These are phyloP conservation scores for Tichodroma muraria DNA, from an alignment of 2,113 vertebrate genomes.

Conservation along the genomic window DNA sequence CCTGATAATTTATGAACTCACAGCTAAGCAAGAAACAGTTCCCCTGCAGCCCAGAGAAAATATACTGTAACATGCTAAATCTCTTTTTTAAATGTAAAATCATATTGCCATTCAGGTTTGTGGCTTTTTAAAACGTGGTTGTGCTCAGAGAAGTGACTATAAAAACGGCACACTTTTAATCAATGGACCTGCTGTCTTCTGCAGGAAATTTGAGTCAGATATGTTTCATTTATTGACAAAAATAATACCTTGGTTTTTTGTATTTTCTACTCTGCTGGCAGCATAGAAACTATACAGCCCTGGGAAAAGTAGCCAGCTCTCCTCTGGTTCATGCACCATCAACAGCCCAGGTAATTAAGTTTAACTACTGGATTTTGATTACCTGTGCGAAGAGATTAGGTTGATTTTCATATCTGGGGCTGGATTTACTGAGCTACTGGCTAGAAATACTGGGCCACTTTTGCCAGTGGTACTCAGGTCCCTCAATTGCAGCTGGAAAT, in stretches of 20 bases:
- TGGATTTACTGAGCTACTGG: neutral
- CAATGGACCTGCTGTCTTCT: conserved; percentile 48
- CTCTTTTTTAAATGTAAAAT: conserved; percentile 28
- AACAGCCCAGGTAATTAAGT: conserved; percentile 27
- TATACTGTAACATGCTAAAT: conserved; percentile 37
- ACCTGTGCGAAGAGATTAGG: neutral
- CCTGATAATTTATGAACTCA: conserved; percentile 46
- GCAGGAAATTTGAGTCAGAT: conserved; percentile 49
- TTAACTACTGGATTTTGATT: conserved; percentile 28
- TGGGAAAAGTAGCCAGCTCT: conserved; percentile 3
- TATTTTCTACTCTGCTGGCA: conserved; percentile 15
- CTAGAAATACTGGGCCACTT: neutral
- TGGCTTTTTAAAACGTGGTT: conserved; percentile 42
- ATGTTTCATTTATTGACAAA: conserved; percentile 59
- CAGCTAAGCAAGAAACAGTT: conserved; percentile 46
- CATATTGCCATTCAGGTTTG: conserved; percentile 20
- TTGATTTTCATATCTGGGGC: neutral
- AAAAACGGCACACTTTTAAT: conserved; percentile 27
- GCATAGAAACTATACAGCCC: neutral
- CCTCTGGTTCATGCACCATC: conserved; percentile 14
- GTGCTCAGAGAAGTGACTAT: neutral
- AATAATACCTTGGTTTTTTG: conserved; percentile 40
- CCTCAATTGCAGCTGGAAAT: neutral
- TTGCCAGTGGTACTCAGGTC: neutral
- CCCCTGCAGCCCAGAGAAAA: neutral